Percentiles rank a stretch among this genome's conserved stretches.
phyloP scores from a whole-genome alignment of 2,888 invertebrate genomes.

The Prostheceraeus crozeri region DNA sequence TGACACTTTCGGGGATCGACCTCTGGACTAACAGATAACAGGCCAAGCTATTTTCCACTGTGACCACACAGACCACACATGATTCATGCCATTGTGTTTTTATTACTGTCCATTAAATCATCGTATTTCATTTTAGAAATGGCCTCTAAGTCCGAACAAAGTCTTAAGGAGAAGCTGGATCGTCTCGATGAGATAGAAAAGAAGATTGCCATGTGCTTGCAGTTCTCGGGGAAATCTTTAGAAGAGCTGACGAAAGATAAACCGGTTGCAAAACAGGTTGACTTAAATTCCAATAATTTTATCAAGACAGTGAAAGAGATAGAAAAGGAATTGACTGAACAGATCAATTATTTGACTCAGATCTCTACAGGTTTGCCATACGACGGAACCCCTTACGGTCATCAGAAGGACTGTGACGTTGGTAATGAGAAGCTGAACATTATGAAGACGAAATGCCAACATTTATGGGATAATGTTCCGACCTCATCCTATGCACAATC shows the following conservation, averaged over 20 bases:
- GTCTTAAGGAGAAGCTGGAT: too few relatives aligned
- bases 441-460: too few relatives aligned
- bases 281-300: slow-evolving; percentile 74
- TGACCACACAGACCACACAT: too few relatives aligned
- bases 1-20: too few relatives aligned
- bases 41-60: too few relatives aligned
- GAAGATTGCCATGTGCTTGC: slow-evolving; percentile 78
- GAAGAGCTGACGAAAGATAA: slow-evolving; percentile 90
- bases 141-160: too few relatives aligned
- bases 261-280: slow-evolving; percentile 79
- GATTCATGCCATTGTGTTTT: too few relatives aligned
- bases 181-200: slow-evolving; percentile 84
- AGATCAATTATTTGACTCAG: slow-evolving; percentile 92
- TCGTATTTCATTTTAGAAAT: too few relatives aligned
- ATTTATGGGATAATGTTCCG: too few relatives aligned
- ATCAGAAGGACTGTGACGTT: slow-evolving; percentile 4
- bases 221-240: slow-evolving; percentile 80
- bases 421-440: slow-evolving; percentile 14
- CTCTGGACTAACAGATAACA: too few relatives aligned
- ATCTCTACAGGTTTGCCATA: slow-evolving; percentile 70
- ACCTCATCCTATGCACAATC: too few relatives aligned
- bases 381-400: slow-evolving; percentile 21
- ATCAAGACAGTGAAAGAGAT: slow-evolving; percentile 78
- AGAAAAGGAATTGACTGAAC: slow-evolving; percentile 80
- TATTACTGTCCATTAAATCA: too few relatives aligned